Conservation (phyloP, 1,140 invertebrate species). For the Neodiprion fabricii region DNA sequence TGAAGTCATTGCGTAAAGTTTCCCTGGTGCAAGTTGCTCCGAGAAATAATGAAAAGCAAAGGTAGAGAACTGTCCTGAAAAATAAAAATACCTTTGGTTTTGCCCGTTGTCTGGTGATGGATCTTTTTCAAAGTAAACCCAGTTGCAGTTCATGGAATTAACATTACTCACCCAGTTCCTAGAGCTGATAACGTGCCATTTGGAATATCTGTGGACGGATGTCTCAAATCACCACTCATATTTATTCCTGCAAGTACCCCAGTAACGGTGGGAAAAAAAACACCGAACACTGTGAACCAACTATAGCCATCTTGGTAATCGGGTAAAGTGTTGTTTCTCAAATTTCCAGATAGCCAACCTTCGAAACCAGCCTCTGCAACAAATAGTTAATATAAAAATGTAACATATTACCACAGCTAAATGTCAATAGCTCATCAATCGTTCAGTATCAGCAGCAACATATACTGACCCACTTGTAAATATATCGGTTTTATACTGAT, state of each 20-base stretch:
- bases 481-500: no score
- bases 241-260: slow-evolving; percentile 96
- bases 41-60: slow-evolving; percentile 88
- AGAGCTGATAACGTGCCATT: slow-evolving; percentile 92
- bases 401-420: background rate
- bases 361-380: slow-evolving; percentile 79
- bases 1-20: slow-evolving; percentile 80
- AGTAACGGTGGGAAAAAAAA: slow-evolving; percentile 94
- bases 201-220: slow-evolving; percentile 92
- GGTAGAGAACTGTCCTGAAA: slow-evolving; percentile 86
- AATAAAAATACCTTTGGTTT: slow-evolving; percentile 32
- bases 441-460: background rate
- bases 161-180: slow-evolving; percentile 73
- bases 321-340: slow-evolving; percentile 84
- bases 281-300: slow-evolving; percentile 93
- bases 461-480: background rate
- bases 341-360: slow-evolving; percentile 82
- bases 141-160: slow-evolving; percentile 7
- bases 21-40: slow-evolving; percentile 84
- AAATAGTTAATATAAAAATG: slow-evolving; percentile 12
- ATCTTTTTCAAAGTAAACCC: slow-evolving; percentile 14
- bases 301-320: slow-evolving; percentile 79
- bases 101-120: slow-evolving; percentile 8
- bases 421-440: background rate
- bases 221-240: slow-evolving; percentile 94